Conservation (phyloP, 2,888 invertebrate species). For the Caprella mutica region DNA sequence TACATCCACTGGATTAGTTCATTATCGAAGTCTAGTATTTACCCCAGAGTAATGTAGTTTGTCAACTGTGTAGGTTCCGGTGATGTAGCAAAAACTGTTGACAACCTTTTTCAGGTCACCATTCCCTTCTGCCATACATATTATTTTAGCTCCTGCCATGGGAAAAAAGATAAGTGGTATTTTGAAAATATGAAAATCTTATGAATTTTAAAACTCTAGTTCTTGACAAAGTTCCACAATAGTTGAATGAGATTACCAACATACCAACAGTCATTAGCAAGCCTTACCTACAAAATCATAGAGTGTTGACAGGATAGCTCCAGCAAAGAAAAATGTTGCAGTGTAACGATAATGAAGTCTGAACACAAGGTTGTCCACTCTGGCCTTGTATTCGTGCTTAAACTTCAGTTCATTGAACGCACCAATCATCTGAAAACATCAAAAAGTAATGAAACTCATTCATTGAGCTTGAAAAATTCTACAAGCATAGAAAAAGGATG, state of each 20-base stretch:
- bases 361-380: constrained; percentile 22
- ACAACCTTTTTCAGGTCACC: constrained; percentile 8
- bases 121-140: constrained; percentile 7
- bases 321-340: constrained; percentile 14
- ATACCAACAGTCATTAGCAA: background rate
- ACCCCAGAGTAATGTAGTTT: no score
- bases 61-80: constrained; percentile 29
- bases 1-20: no score
- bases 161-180: no score
- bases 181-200: no score
- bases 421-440: constrained; percentile 5
- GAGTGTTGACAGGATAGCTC: constrained; percentile 11
- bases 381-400: constrained; percentile 16
- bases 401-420: constrained; percentile 13
- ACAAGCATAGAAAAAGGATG: no score
- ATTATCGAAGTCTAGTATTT: no score
- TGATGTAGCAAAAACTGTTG: constrained; percentile 26
- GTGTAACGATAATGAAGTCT: constrained; percentile 26
- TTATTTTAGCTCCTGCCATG: constrained; percentile 14
- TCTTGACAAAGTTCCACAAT: background rate
- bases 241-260: background rate
- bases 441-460: no score
- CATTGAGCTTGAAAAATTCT: no score
- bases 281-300: constrained; percentile 18
- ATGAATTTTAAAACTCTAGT: no score